These are phyloP conservation scores for Frankliniella intonsa DNA, from an alignment of 2,888 invertebrate genomes.

Conservation along the genomic window DNA sequence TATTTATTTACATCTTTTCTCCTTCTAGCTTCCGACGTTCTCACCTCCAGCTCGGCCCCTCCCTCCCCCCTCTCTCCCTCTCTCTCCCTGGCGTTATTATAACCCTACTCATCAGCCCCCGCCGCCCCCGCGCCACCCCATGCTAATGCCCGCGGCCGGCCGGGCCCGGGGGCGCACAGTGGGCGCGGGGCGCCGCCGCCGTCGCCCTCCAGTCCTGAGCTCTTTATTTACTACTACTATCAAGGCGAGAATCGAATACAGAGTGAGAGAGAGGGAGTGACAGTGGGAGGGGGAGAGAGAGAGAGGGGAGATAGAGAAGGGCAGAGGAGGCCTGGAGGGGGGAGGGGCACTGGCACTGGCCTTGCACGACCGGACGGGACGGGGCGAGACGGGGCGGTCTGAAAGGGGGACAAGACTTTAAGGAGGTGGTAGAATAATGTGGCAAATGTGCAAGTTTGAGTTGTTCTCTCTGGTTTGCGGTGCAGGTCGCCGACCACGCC, in stretches of 20 bases:
- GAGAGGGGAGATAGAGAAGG: not conserved
- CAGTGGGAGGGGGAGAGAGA: not conserved
- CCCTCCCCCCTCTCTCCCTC: not conserved
- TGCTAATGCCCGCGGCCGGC: not conserved
- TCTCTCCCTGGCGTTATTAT: constrained; percentile 4
- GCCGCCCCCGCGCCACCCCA: not conserved
- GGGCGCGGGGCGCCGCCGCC: not conserved
- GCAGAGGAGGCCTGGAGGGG: not conserved
- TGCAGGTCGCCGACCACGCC: too few relatives aligned
- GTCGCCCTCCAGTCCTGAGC: constrained; percentile 10
- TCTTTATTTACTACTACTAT: constrained; percentile 27
- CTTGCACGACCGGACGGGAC: too few relatives aligned
- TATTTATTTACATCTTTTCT: not conserved
- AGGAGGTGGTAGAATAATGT: too few relatives aligned
- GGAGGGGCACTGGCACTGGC: not conserved
- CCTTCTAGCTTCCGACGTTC: not conserved
- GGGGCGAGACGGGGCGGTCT: not conserved
- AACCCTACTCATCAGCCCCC: constrained; percentile 15
- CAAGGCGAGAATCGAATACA: not conserved
- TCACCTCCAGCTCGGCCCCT: not conserved
- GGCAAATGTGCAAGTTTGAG: too few relatives aligned
- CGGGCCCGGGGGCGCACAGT: not conserved
- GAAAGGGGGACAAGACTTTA: not conserved
- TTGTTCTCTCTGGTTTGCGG: too few relatives aligned
- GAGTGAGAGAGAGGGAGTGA: not conserved